phyloP scores from a whole-genome alignment of 2,113 vertebrate genomes.

The Tricholaema leucomelas region DNA sequence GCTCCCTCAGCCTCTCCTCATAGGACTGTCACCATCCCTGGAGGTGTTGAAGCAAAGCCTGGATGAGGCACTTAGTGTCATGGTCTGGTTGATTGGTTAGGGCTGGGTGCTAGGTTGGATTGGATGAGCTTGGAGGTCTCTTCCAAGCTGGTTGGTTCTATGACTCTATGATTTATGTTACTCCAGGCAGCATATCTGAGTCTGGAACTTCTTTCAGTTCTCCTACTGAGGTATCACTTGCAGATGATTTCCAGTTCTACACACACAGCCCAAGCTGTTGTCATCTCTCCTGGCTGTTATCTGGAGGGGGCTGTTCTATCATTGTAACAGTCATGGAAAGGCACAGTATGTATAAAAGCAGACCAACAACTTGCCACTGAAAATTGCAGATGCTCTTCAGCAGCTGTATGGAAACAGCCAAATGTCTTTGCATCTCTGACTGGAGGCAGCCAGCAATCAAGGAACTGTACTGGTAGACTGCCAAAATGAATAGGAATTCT shows the following conservation, averaged over 20 bases:
- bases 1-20: too few relatives aligned
- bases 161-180: too few relatives aligned
- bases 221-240: not conserved
- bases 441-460: constrained; percentile 1
- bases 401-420: not conserved
- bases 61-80: too few relatives aligned
- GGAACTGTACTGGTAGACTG: not conserved
- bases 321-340: not conserved
- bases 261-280: not conserved
- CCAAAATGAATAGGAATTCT: constrained; percentile 34
- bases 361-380: not conserved
- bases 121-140: too few relatives aligned
- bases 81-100: too few relatives aligned
- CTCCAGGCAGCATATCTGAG: not conserved
- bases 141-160: too few relatives aligned
- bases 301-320: not conserved
- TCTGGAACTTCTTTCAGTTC: not conserved
- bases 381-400: not conserved
- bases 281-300: not conserved
- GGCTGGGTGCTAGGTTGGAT: too few relatives aligned
- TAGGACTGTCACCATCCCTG: too few relatives aligned
- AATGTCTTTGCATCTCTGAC: not conserved
- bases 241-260: not conserved
- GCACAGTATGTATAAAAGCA: not conserved
- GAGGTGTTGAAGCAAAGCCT: too few relatives aligned